Evolutionary conservation across 1,140 invertebrate genomes (phyloP).

Genomic region (Atta texana): DNA sequence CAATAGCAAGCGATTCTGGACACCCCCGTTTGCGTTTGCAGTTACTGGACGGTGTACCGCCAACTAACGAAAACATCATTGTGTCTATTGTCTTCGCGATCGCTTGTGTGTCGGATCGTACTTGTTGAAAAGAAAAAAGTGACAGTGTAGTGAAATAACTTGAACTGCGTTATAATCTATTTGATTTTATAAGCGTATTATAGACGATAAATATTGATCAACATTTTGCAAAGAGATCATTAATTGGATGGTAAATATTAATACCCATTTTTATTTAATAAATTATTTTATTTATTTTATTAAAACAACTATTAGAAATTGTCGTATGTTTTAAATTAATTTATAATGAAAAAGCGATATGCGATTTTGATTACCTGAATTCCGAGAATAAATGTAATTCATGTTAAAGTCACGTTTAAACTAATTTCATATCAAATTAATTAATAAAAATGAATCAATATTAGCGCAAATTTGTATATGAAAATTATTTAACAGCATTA

Average conservation of each 20-base stretch:
- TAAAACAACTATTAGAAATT: neutral
- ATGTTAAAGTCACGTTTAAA: constrained; percentile 1
- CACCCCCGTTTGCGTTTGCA: constrained; percentile 75
- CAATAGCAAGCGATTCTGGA: constrained; percentile 82
- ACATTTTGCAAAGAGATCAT: constrained; percentile 9
- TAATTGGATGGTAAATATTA: constrained; percentile 39
- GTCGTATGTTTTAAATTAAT: constrained; percentile 17
- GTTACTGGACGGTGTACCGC: constrained; percentile 73
- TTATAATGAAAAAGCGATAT: neutral
- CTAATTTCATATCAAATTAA: constrained; percentile 13
- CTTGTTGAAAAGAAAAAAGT: constrained; percentile 5
- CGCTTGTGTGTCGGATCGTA: constrained; percentile 79
- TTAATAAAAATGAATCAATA: constrained; percentile 43
- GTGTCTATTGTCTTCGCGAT: constrained; percentile 80
- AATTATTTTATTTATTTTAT: constrained; percentile 14
- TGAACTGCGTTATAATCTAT: neutral
- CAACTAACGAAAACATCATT: constrained; percentile 82
- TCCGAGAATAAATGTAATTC: neutral
- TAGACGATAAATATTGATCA: neutral
- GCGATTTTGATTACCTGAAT: neutral
- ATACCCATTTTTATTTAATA: constrained; percentile 14
- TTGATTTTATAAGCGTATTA: neutral
- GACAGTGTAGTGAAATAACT: constrained; percentile 33
- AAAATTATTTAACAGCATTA: constrained; percentile 7
- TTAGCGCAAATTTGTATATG: constrained; percentile 1